Base-by-base conservation (phyloP, 1,140 invertebrate genomes). In the Aphidius ervi region DNA sequence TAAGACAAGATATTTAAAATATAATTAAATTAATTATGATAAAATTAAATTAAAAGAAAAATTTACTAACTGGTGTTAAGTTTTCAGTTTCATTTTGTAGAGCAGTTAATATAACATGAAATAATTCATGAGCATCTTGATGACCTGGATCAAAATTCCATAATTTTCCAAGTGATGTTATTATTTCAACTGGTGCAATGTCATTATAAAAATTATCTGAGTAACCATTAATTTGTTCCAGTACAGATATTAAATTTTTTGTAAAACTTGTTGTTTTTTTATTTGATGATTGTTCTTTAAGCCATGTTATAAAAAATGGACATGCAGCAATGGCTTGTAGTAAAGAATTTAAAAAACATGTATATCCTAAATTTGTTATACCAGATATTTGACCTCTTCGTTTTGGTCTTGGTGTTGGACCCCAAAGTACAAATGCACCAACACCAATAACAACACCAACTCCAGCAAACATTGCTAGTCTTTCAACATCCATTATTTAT, bases 111-210 rank as follows among this genome's bases (percentile, higher is more conserved):
- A 97, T 74, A 9, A 94, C 87, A 80, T 95, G 92, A 62, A 95
- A 89, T 50, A 96, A 74, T 75, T 97, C 94, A 76, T 96, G 93
- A 20, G 92, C 91, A 82, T 97, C 94, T 81, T 96, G 93, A 79
- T 97, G 91, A 65, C 93, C 92, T 63, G 88, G 85, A 0, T 89
- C 86, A 57, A 95, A 92, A 50, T 91, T 86, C 93, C 93, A 96
- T 7, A 89, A 79, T 2, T 85, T 78, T 60, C 87, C 83, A 0
- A 97, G 73, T 0, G 90, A 87, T 62, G 87, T 85, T 61, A 95
- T 84, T 5, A 95, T 86, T 42, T 88, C 88, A 8, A 86, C 82
- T 0, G 92, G 92, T 1, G 85, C 84, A 58, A 84, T 82, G 7
- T 87, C 87, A 43, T 82, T 82, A 23, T 86, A 81, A 1, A 88